Evolutionary conservation across 2,113 vertebrate genomes (phyloP).

Genomic region (Hyperopisus bebe): DNA sequence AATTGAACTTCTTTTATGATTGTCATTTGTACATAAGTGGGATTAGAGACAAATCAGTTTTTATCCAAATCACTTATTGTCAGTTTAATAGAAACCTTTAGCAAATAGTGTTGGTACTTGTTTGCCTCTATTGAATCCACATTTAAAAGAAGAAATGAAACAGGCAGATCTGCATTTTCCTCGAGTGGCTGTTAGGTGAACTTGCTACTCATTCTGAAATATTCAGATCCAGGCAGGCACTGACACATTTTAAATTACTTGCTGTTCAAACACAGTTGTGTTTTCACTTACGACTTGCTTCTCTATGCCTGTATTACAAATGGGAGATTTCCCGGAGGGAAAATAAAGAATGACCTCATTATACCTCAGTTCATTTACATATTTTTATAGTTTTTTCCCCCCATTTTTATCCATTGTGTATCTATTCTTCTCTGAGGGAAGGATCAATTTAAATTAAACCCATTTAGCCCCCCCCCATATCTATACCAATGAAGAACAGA

Average conservation of each 20-base stretch:
- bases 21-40: background rate
- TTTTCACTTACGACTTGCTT: background rate
- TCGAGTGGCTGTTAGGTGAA: background rate
- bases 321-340: conserved; percentile 7
- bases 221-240: background rate
- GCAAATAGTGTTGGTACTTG: background rate
- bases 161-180: background rate
- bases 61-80: background rate
- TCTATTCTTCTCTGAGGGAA: background rate
- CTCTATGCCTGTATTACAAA: background rate
- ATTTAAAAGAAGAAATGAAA: background rate
- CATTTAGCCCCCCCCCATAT: background rate
- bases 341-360: conserved; percentile 11
- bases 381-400: background rate
- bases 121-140: background rate
- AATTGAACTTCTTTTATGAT: background rate
- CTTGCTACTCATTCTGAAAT: background rate
- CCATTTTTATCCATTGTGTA: background rate
- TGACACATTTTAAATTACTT: conserved; percentile 3
- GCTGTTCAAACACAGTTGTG: conserved; percentile 7
- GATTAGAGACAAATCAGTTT: background rate
- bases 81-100: background rate
- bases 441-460: conserved; percentile 10
- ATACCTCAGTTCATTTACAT: conserved; percentile 2
- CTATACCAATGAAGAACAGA: background rate